Percentiles rank a stretch among this genome's conserved stretches.
These are phyloP conservation scores for Xestia rhomboidea DNA, from an alignment of 2,888 invertebrate genomes.

Conservation along the genomic window DNA sequence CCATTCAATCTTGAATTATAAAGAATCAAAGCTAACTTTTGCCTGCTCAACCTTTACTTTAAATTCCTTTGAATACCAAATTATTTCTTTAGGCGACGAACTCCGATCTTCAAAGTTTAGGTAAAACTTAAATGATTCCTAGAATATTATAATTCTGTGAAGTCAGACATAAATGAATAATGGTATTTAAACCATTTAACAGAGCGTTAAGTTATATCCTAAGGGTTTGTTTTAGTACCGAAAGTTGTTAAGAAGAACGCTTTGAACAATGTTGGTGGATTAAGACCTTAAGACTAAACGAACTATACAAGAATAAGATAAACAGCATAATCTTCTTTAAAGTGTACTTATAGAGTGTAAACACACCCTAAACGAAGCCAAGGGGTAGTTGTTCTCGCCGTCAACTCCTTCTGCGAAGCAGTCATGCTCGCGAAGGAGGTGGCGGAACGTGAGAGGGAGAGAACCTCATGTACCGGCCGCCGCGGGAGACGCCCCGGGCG, in stretches of 20 bases:
- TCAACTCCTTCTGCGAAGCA: too few species aligned
- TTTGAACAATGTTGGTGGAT: neutral
- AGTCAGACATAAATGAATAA: slow-evolving; percentile 42
- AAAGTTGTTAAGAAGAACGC: slow-evolving; percentile 10
- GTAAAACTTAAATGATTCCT: slow-evolving; percentile 30
- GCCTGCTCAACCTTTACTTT: slow-evolving; percentile 32
- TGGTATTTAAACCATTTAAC: slow-evolving; percentile 33
- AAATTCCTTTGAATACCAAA: slow-evolving; percentile 42
- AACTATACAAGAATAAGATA: neutral
- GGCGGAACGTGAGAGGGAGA: too few species aligned
- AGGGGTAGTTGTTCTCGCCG: too few species aligned
- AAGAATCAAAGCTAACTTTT: slow-evolving; percentile 51
- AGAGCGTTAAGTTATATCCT: slow-evolving; percentile 18
- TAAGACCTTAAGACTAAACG: neutral
- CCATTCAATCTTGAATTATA: slow-evolving; percentile 35
- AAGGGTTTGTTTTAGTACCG: slow-evolving; percentile 22
- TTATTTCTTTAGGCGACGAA: slow-evolving; percentile 46
- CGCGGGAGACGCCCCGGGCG: too few species aligned
- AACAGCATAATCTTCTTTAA: neutral
- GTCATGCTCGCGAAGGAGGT: too few species aligned
- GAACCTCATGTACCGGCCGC: too few species aligned
- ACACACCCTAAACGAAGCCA: too few species aligned
- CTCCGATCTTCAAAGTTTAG: slow-evolving; percentile 40
- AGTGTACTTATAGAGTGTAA: neutral
- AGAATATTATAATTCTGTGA: slow-evolving; percentile 39